Base-by-base conservation (phyloP, 2,888 invertebrate species). In the Calliopum simillimum region DNA sequence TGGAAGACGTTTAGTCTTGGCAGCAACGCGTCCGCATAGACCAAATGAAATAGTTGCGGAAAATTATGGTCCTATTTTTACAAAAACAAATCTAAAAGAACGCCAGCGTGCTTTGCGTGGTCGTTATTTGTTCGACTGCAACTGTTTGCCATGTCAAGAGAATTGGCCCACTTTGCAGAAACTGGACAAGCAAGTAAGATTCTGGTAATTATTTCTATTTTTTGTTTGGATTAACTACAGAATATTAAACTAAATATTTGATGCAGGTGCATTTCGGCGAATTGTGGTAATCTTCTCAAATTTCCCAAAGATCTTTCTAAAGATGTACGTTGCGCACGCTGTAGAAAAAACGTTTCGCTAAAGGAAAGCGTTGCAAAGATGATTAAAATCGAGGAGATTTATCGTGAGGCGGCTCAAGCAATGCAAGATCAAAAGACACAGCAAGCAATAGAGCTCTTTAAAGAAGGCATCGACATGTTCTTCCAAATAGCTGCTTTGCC, bases 51-150 rank as follows among this genome's bases (percentile, higher is more conserved):
- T 89, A n/a, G 89, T 95, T 0, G 90, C 92, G 0, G 95, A 95
- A 80, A 95, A 95, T 86, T 96, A 96, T 82, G 95, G 95, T 0
- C 94, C 94, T 0, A 89, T 93, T 77, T 95, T 93, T 81, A 89
- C 89, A 0, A 88, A 90, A 73, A 87, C 86, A 75, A 84, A 82
- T 59, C 77, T 88, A 4, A 83, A 84, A 25, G 89, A 91, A 61
- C 88, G 95, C 4, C 91, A 91, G 80, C 87, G 90, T 59, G 87
- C 90, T 0, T 85, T 95, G 2, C 88, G 89, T 1, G 91, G 91
- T 14, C 89, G 94, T 14, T 95, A 95, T 82, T 92, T 94, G 90
- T 96, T 95, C 82, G 86, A 88, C 64, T 95, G 95, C 79, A 88
- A 88, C 53, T 95, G 95, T 80, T 79, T 84, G 62, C 90, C 94